These are phyloP conservation scores for Astropecten irregularis DNA, from an alignment of 53 echinoderm and acorn worm species.

Conservation along the genomic window DNA sequence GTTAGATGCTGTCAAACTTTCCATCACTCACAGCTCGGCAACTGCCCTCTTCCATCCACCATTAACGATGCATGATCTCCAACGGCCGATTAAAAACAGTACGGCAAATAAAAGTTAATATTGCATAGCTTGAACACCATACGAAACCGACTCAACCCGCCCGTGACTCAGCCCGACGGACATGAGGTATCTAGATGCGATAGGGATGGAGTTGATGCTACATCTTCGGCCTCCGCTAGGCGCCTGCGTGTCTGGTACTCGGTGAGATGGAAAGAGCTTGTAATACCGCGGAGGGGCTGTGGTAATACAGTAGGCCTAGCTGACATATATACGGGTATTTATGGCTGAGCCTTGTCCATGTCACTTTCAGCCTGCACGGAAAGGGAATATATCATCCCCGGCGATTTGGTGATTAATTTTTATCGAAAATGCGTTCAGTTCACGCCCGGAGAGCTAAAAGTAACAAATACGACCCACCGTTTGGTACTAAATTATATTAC, in stretches of 20 bases:
- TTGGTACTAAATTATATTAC: no score
- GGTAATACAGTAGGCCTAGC: not conserved
- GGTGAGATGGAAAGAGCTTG: conserved; percentile 1
- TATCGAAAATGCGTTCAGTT: not conserved
- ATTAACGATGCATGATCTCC: not conserved
- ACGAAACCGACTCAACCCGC: not conserved
- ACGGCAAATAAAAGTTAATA: conserved; percentile 33
- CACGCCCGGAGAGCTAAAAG: not conserved
- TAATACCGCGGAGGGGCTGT: not conserved
- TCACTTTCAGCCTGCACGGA: not conserved
- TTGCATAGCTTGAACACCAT: conserved; percentile 43
- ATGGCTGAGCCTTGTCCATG: no score
- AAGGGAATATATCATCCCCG: not conserved
- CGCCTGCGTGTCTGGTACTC: conserved; percentile 30
- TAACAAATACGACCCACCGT: no score
- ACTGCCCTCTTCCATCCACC: not conserved
- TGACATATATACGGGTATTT: conserved; percentile 39
- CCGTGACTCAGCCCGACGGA: not conserved
- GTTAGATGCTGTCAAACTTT: conserved; percentile 14
- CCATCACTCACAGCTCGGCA: not conserved
- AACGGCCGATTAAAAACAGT: not conserved
- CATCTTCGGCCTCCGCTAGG: conserved; percentile 27
- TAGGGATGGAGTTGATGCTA: conserved; percentile 38
- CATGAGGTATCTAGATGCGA: not conserved
- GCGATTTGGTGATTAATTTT: conserved; percentile 8